Conservation (phyloP, 2,797 vertebrate species). For the Agapornis canus region DNA sequence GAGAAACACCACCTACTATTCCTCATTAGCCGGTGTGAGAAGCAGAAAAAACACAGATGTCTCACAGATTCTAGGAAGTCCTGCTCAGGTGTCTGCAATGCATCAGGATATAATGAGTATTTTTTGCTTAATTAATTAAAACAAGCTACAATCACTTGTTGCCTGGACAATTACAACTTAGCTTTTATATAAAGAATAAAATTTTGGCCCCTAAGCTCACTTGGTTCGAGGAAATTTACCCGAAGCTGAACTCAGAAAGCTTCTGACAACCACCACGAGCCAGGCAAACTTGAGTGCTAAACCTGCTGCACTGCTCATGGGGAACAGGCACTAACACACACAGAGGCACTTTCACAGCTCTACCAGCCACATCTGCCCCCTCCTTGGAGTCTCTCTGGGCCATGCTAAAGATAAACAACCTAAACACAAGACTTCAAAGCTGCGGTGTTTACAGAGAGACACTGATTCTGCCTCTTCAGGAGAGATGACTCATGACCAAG, state of each 20-base stretch:
- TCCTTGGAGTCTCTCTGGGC: neutral
- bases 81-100: neutral
- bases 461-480: neutral
- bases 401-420: neutral
- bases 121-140: neutral
- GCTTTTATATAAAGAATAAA: neutral
- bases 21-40: neutral
- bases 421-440: neutral
- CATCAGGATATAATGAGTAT: neutral
- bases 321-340: neutral
- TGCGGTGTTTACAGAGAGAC: neutral
- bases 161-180: neutral
- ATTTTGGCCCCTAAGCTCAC: neutral
- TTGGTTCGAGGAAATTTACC: neutral
- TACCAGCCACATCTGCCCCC: neutral
- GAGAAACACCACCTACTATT: neutral
- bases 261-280: neutral
- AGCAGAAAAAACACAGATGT: neutral
- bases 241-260: neutral
- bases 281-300: neutral
- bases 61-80: neutral
- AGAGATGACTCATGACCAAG: neutral
- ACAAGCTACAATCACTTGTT: neutral
- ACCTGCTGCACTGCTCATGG: fast-evolving
- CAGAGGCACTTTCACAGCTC: neutral